Base-by-base conservation (phyloP, 2,888 invertebrate species). In the Xestia sexstrigata region DNA sequence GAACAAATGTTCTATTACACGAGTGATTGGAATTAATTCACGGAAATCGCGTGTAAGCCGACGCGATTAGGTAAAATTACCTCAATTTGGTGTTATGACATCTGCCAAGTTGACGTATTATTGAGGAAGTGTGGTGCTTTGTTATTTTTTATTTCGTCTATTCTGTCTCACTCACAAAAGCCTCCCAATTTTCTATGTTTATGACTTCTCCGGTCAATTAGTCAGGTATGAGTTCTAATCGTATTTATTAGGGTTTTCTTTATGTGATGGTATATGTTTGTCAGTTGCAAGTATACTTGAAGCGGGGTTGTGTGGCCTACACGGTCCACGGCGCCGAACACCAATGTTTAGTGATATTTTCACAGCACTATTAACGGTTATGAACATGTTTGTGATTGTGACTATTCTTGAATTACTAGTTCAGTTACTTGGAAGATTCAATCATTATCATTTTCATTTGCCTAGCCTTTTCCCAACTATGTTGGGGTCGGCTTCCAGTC, bases 1-100 rank as follows among this genome's bases (percentile, higher is more conserved):
- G 39, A 80, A 80, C 73, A 79, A 82, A 79, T 81, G 68, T 87
- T 74, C 70, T 77, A 81, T 88, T 83, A 81, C 79, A 79, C 80
- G 81, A 78, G 39, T 76, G 72, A 82, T 88, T 70, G 79, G 78
- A 67, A 84, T 81, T 78, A 74, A 81, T 83, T 76, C 62, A 65
- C 76, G 77, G 60, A 79, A 82, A 84, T 81, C 72, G 65, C 60
- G 62, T 66, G 77, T 84, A 72, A 85, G 74, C 78, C 74, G 71
- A 74, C 45, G 73, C 69, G 78, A 78, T 86, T 76, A 62, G 20
- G 67, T 69, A 45, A 76, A 87, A 66, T 75, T 78, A 63, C 55
- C 58, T 55, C 66, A 30, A 75, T 87, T 76, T 60, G 26, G 30
- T 75, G 26, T 79, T 82, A 73, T 75, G 78, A 82, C 70, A 66